Base-by-base conservation (phyloP, 2,113 vertebrate genomes). In the Puntigrus tetrazona region DNA sequence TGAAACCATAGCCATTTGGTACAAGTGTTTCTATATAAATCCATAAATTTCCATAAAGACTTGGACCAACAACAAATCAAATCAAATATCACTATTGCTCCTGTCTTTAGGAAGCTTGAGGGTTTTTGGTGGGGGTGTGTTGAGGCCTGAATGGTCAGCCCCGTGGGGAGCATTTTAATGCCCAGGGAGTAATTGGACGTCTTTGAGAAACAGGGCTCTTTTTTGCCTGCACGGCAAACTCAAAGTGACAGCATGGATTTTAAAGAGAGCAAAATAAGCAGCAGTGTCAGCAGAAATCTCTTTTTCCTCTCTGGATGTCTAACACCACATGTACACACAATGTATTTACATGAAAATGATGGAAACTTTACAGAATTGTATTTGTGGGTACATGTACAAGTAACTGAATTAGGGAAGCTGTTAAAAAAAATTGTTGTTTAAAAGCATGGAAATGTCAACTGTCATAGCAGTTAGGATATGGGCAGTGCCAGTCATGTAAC, bases 221-320 rank as follows among this genome's bases (percentile, higher is more conserved):
- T 85, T 85, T 73, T 86, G 87, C 83, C 81, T 63, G 20, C 55
- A 57, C 41, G 83, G 78, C 47, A 72, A 81, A 75, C 84, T 36
- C 22, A 57, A 63, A 65, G 52, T 84, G 85, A 78, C 86, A 89
- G 76, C 52, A 55, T 14, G 57, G 57, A 45, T 80, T 84, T 74
- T n/a, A 76, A n/a, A 65, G 69, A 78, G 52, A 74, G 45, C 74
- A 22, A 34, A 43, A 52, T 36, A 47, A 45, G 31, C 50, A 65
- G 69, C 63, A 47, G 43, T 31, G 20, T 81, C 83, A 84, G 78
- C 78, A 83, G 29, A 65, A 74, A 27, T 74, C 14, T 63, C 22
- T 50, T 45, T 36, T 74, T 25, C 31, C 65, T 31, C 55, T 29
- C 43, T 52, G 6, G 59, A 31, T 80, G 67, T 80, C 74, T 29